Conservation (phyloP, 2,888 invertebrate genomes). For the Zaprionus obscuricornis region DNA sequence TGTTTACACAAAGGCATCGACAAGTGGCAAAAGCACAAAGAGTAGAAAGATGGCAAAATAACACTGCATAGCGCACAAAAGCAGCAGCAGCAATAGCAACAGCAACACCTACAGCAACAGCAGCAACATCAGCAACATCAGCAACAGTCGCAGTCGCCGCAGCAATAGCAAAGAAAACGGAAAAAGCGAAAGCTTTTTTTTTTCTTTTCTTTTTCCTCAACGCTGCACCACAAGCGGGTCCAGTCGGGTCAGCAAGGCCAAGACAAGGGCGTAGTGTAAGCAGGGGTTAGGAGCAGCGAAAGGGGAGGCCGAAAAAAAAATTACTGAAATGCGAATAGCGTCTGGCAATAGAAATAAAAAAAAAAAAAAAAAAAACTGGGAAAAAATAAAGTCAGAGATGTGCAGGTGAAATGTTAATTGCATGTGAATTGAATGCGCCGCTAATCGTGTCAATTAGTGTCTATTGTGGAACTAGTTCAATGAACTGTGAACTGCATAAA, state of each 20-base stretch:
- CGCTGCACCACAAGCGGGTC: too few species aligned
- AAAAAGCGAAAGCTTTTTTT: constrained; percentile 50
- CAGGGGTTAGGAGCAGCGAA: not conserved
- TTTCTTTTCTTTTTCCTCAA: too few species aligned
- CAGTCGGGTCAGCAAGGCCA: constrained; percentile 51
- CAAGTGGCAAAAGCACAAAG: not conserved
- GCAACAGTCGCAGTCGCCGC: constrained; percentile 16
- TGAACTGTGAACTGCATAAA: constrained; percentile 3
- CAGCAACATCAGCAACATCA: constrained; percentile 57
- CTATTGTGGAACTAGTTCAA: too few species aligned
- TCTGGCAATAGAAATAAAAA: too few species aligned
- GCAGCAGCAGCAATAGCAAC: constrained; percentile 16
- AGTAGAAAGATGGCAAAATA: not conserved
- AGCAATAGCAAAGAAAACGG: not conserved
- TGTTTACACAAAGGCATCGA: constrained; percentile 9
- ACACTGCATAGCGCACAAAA: too few species aligned
- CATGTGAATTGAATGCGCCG: constrained; percentile 49
- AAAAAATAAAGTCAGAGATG: too few species aligned
- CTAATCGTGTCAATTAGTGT: constrained; percentile 43
- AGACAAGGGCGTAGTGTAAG: not conserved
- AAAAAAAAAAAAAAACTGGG: too few species aligned
- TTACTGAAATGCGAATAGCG: too few species aligned
- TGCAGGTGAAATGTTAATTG: constrained; percentile 57
- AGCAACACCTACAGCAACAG: not conserved
- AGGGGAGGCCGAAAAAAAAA: not conserved